Base-by-base conservation (phyloP, 2,797 vertebrate genomes). In the Onychomys torridus region DNA sequence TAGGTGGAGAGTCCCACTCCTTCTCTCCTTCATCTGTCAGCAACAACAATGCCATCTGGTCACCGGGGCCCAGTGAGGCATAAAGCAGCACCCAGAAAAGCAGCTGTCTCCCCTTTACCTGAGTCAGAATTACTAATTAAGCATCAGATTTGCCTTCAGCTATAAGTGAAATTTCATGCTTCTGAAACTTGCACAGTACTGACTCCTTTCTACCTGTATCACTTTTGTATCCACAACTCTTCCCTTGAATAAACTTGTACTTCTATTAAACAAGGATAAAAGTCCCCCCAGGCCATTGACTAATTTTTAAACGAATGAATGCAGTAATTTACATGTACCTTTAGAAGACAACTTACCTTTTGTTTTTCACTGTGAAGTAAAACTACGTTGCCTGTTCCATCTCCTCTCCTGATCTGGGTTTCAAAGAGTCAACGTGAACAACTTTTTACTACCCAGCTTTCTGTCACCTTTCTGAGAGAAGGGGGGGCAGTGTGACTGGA, bases 91-190 rank as follows among this genome's bases (percentile, higher is more conserved):
- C 91, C 91, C 81, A 57, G 97, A 93, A 94, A 96, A 93, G 91
- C 96, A 98, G 97, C 98, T 98, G 97, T 96, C 97, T 96, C 96
- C 89, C 93, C 83, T 96, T 90, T 97, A 98, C 98, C 97, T 98
- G 96, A 88, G 93, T 98, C 96, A 96, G 97, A 96, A 97, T 96
- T 93, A 92, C 95, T 97, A 97, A 97, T 96, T 95, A 97, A 93
- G 90, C 46, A n/a, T 95, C 87, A 96, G 96, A 97, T 94, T 94
- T 97, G 96, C 95, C 91, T 85, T 96, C 61, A 94, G 96, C 95
- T 71, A 81, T 65, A 92, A 92, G 78, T 46, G 71, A 86, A 96
- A 96, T 89, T 95, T 77, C 13, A 1, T 96, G 83, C 90, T 95
- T 43, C 67, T 93, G 75, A 94, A 96, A 93, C 61, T 79, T 82